Conservation (phyloP, 1,140 invertebrate species). For the Rhagoletis pomonella region DNA sequence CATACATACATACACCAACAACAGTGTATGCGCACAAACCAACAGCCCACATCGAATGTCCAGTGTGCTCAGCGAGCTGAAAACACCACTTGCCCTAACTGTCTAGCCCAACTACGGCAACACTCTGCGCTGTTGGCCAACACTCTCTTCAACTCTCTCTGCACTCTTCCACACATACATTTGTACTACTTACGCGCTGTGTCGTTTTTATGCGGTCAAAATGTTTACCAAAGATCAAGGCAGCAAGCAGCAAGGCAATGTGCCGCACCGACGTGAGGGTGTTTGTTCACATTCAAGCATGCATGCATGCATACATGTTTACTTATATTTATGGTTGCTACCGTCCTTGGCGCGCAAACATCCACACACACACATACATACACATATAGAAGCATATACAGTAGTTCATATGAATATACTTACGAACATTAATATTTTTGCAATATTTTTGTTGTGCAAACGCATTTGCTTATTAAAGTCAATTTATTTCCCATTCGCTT, state of each 20-base stretch:
- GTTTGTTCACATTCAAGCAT: neutral
- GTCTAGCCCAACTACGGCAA: neutral
- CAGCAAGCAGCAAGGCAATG: constrained; percentile 29
- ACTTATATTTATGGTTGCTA: too few relatives aligned
- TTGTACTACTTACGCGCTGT: neutral
- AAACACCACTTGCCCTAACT: constrained; percentile 55
- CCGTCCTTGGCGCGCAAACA: too few relatives aligned
- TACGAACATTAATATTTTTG: constrained; percentile 12
- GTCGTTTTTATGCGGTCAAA: constrained; percentile 64
- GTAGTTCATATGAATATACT: too few relatives aligned
- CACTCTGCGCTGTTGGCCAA: neutral
- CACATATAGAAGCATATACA: neutral
- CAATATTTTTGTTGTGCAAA: constrained; percentile 29
- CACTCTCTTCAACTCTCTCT: neutral
- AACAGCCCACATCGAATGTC: neutral
- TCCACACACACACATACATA: neutral
- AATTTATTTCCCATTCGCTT: constrained; percentile 5
- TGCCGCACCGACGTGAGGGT: neutral
- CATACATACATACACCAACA: neutral
- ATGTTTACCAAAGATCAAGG: constrained; percentile 70
- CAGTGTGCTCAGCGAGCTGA: constrained; percentile 45
- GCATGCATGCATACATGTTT: too few relatives aligned
- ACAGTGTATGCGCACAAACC: neutral
- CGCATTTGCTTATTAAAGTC: constrained; percentile 41
- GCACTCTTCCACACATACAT: neutral